Evolutionary conservation across 2,888 invertebrate species (phyloP), one percentile per base, ranked within the genome.

Genomic region (Formica aserva): DNA sequence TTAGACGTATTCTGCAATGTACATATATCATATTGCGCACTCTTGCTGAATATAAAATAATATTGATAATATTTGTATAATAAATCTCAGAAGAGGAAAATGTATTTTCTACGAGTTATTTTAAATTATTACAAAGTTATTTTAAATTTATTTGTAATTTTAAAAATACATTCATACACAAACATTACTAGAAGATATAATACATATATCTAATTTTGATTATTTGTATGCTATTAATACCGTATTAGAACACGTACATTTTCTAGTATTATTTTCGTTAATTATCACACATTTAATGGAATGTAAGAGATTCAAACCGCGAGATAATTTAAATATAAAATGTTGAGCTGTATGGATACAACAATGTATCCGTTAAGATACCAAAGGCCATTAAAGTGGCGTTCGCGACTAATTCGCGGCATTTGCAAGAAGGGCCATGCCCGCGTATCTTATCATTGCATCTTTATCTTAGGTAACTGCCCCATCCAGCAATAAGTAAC

Each of bases 401-500:
- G 22, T 71, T 55, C 26, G 78, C 78, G 45, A 60, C 60, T 72
- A 78, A 72, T 78, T 78, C 74, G 32, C 60, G 60, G 74, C 45
- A 72, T 78, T 78, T 78, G 60, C 60, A 78, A 72, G 60, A 18
- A 72, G 32, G 26, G 26, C 60, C 45, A 74, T 45, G 32, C 41
- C 60, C 26, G 35, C n/a, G 74, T 72, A 71, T 72, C 74, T 78
- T 72, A 78, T 60, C 74, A 18, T 26, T 13, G 80, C 67, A 69
- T 81, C 66, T 81, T 72, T 60, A 41, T 48, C 35, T 35, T 29
- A 60, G 65, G 75, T 83, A 90, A 89, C 85, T 88, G 82, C 75
- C 76, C 62, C 45, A 66, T 77, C 77, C 38, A 66, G 75, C 60
- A 67, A 83, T 85, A 85, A 84, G 83, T 85, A 88, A 88, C 88